Base-by-base conservation (phyloP, 2,888 invertebrate genomes). In the Pachycephus smyrnensis region DNA sequence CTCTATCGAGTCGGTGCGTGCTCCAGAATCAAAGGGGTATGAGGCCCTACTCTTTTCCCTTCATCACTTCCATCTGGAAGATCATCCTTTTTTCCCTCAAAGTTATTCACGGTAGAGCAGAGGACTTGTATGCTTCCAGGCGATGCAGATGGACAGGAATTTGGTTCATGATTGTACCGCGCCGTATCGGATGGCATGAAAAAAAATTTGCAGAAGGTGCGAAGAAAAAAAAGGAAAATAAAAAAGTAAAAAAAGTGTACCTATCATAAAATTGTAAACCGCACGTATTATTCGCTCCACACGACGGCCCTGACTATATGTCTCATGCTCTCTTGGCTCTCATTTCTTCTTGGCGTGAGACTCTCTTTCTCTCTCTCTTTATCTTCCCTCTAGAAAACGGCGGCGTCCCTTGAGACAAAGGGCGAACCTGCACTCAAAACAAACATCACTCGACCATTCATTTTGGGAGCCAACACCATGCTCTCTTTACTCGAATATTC, bases 361-460 rank as follows among this genome's bases (percentile, higher is more conserved):
- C 9, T 23, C 40, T 40, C 15, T 23, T 15, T 40, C 40, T 55
- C 40, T 37, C 15, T 40, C 40, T 40, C 37, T 15, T 15, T 40
- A 12, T 40, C 4, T 40, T 75, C 12, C 35, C 1, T 40, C 23
- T 55, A 32, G 75, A 78, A 78, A 78, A 78, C 75, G 87, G 85
- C 87, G 86, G 85, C 86, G 84, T 84, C 82, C 75, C 82, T 83
- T 86, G 86, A 90, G 86, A 90, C 90, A 90, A 90, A 89, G 86
- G 83, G 82, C 86, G 85, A 88, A 90, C 89, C 89, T 89, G 89
- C 83, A 88, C 90, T 89, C 89, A 90, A 90, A 90, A 90, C 90
- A 90, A 90, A 90, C 89, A 90, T 90, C 82, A 85, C 86, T 87
- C 83, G 80, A 80, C 84, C 84, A 87, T 88, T 88, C 86, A 87